Base-by-base conservation (phyloP, 2,888 invertebrate genomes). In the Chirona hameri region DNA sequence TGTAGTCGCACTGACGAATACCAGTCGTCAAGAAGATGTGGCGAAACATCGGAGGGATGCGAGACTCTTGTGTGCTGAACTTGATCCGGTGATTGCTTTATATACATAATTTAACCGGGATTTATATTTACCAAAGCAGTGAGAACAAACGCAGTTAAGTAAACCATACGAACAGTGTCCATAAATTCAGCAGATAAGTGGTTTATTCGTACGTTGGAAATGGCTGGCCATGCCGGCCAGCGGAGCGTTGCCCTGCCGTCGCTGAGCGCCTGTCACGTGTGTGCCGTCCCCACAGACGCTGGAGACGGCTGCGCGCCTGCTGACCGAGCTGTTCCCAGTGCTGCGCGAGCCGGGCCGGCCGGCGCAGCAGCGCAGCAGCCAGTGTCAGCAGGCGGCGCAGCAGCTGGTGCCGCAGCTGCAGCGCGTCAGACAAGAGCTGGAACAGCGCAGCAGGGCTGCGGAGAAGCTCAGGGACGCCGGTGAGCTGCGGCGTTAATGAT, bases 281-380 rank as follows among this genome's bases (percentile, higher is more conserved):
- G 31, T 57, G 60, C 69, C 31, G 52, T 48, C 18, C 15, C 15
- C 4, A 3, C 76, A 76, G 76, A 21, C 27, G 0, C 76, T 76
- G 76, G 76, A 76, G 39, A 9, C 7, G 39, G 15, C 76, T 0
- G 18, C 29, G 39, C 76, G 21, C 31, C 76, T 76, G 39, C 39
- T 18, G 21, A 1, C 3, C 5, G 39, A 39, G 39, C 76, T 76
- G 39, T 76, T 31, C 76, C 76, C 76, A 21, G 39, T 76, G 39
- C 76, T 76, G 39, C 76, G 76, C 1, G 27, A 76, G 39, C 10
- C 76, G 39, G 5, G 18, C 15, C 21, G 7, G 21, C 5, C 4
- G 3, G 31, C 15, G 90, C 21, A 39, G 76, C 39, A 39, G 76
- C 76, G 21, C 39, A 1, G 12, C 9, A 29, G 21, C 7, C 76